Base-by-base conservation (phyloP, 1,140 invertebrate genomes). In the Rhyacophila brunnea region DNA sequence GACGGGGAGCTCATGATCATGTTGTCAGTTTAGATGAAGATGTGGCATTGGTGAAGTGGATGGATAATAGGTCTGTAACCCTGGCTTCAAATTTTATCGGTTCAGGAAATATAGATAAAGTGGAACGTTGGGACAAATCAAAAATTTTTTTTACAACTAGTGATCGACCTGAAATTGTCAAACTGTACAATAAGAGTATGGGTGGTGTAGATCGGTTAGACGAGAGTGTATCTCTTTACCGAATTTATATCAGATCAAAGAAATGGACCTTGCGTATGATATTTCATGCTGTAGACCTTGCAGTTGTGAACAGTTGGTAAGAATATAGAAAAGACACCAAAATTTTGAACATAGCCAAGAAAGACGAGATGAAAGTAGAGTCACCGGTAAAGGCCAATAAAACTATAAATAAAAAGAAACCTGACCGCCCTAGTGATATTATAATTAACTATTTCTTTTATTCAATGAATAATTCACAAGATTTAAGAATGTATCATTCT, bases 21-120 rank as follows among this genome's bases (percentile, higher is more conserved):
- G 38, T 52, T n/a, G 38, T 42, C 20, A 52, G 49, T 54, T 42
- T 18, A 17, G 51, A 23, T 53, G 42, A 44, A 36, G 35, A 51
- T 36, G 35, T 51, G 40, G 36, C 19, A 17, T 51, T 51, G 40
- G 36, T 51, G 18, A 36, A 51, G 20, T 51, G 34, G 49, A 51
- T 51, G 49, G 36, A 42, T 18, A 51, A 51, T 51, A 32, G 19
- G 18, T 23, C 49, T 10, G 36, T 51, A 32, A 14, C 14, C 36
- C 36, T 51, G 18, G 19, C 17, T 9, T 40, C 49, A 38, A 51
- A 51, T 38, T 51, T 38, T 42, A 40, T 38, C 34, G 15, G 49
- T 23, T 51, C 49, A 38, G 34, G 49, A 51, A 51, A 23, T 23
- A 38, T 51, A 38, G 49, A 51, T 19, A 23, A 38, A 50, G 35